Percentiles rank a stretch among this genome's conserved stretches.
Conservation (phyloP, 2,888 invertebrate species). For the Meloe dianella region DNA sequence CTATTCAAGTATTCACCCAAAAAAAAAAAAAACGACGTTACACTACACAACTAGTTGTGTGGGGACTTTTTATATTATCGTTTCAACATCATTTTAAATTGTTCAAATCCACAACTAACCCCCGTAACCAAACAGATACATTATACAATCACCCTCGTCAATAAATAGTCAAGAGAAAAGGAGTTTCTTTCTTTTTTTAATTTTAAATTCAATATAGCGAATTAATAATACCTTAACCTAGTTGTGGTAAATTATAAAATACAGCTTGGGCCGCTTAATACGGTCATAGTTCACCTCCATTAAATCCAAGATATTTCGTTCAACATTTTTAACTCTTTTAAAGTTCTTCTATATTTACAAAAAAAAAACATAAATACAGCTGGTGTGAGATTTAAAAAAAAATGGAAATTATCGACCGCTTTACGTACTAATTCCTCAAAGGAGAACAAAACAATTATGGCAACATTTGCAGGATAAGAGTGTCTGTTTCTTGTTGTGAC, state of each 20-base stretch:
- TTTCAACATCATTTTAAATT: constrained; percentile 32
- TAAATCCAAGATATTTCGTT: no score
- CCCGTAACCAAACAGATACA: not conserved
- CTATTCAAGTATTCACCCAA: constrained; percentile 36
- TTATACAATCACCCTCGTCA: constrained; percentile 10
- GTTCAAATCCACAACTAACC: constrained; percentile 18
- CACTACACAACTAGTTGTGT: constrained; percentile 15
- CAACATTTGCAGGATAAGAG: constrained; percentile 18
- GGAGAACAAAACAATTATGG: not conserved
- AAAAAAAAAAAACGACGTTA: constrained; percentile 27
- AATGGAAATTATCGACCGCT: not conserved
- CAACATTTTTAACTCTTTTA: no score
- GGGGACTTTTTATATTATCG: constrained; percentile 31
- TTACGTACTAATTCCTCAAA: not conserved
- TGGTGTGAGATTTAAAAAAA: not conserved
- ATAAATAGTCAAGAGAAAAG: constrained; percentile 17
- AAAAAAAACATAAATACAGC: no score
- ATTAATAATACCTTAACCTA: no score
- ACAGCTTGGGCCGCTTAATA: no score
- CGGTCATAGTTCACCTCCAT: no score
- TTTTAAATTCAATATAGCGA: not conserved
- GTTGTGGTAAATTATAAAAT: no score
- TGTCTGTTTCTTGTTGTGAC: constrained; percentile 32
- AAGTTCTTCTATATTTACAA: no score
- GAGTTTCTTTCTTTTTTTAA: not conserved